A percentile compares a stretch with the other conserved stretches of the same genome.
Conservation (phyloP, 1,140 invertebrate species). For the Cydia amplana region DNA sequence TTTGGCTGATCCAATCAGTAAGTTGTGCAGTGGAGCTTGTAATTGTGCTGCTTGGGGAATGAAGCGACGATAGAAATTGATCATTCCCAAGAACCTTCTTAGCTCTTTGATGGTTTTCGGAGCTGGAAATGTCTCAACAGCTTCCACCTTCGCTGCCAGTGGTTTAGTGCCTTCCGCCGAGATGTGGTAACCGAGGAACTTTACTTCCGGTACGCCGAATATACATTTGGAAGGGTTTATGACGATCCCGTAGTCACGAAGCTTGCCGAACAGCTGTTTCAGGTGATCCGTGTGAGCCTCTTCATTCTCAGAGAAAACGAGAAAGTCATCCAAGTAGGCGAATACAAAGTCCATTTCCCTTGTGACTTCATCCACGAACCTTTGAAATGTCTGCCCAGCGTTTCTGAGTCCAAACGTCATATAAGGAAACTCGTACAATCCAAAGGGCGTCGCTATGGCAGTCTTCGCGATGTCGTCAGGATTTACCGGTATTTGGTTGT, state of each 20-base stretch:
- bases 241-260: slow-evolving; percentile 49
- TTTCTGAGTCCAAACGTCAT: slow-evolving; percentile 55
- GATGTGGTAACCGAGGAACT: no score
- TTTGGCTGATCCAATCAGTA: not conserved
- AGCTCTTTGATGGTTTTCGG: slow-evolving; percentile 57
- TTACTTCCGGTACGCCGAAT: no score
- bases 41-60: slow-evolving; percentile 42
- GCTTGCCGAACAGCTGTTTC: slow-evolving; percentile 41
- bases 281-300: slow-evolving; percentile 55
- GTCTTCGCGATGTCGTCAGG: slow-evolving; percentile 65
- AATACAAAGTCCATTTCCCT: no score
- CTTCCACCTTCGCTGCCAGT: no score
- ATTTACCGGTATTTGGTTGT: slow-evolving; percentile 61
- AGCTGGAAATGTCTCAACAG: slow-evolving; percentile 18
- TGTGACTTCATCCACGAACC: slow-evolving; percentile 73
- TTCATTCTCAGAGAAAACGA: slow-evolving; percentile 57
- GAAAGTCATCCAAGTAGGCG: slow-evolving; percentile 75
- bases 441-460: slow-evolving; percentile 59
- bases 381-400: slow-evolving; percentile 39
- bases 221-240: slow-evolving; percentile 31
- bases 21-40: not conserved
- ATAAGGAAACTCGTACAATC: slow-evolving; percentile 47
- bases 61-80: slow-evolving; percentile 64
- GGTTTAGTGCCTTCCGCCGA: no score
- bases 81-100: slow-evolving; percentile 68